phyloP scores from a whole-genome alignment of 2,113 vertebrate species.

The Zapus hudsonius region DNA sequence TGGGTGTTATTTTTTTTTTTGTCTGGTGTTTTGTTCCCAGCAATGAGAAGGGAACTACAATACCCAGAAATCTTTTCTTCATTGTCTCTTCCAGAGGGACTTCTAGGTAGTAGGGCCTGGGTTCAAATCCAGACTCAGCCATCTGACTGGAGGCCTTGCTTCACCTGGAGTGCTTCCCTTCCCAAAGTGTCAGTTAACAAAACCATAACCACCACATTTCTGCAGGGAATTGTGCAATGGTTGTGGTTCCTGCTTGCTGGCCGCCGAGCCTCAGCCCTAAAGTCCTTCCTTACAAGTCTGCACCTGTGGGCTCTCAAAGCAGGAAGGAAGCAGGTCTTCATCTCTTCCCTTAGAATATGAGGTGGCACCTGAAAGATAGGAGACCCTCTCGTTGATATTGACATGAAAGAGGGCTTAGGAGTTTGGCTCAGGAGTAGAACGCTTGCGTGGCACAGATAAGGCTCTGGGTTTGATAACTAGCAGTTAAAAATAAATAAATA shows the following conservation, averaged over 20 bases:
- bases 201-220: background rate
- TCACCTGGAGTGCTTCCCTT: background rate
- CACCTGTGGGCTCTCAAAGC: background rate
- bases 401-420: background rate
- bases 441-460: background rate
- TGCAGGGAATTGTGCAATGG: background rate
- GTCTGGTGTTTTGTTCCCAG: too few relatives aligned
- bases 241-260: background rate
- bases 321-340: rapidly evolving
- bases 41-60: too few relatives aligned
- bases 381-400: background rate
- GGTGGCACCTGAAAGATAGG: background rate
- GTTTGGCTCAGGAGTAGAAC: background rate
- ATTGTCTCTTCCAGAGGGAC: too few relatives aligned
- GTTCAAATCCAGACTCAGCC: background rate
- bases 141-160: background rate
- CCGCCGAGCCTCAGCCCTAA: background rate
- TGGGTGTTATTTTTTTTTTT: too few relatives aligned
- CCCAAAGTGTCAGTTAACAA: background rate
- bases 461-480: background rate
- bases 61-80: too few relatives aligned
- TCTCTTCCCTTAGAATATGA: background rate
- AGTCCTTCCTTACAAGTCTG: background rate
- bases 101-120: background rate
- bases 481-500: background rate